phyloP scores from a whole-genome alignment of 2,888 invertebrate species.

The Syrista parreyssii region DNA sequence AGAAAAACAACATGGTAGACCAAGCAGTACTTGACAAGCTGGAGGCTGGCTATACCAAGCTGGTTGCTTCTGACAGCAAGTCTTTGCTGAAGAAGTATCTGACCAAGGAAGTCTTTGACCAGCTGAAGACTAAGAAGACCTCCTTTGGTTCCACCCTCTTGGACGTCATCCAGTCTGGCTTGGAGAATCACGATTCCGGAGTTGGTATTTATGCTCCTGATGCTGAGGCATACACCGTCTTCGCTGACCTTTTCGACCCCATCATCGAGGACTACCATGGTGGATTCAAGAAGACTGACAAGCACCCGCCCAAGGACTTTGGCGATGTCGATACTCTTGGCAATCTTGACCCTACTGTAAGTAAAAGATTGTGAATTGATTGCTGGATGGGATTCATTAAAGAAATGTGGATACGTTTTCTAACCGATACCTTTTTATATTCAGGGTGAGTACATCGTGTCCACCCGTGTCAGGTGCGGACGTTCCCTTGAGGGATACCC shows the following conservation, averaged over 20 bases:
- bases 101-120: constrained; percentile 90
- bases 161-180: constrained; percentile 95
- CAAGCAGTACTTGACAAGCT: constrained; percentile 90
- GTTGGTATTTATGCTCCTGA: constrained; percentile 98
- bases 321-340: constrained; percentile 91
- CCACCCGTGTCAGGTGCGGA: constrained; percentile 96
- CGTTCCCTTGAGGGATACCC: constrained; percentile 95
- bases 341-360: constrained; percentile 88
- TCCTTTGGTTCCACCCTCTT: constrained; percentile 92
- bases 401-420: background rate
- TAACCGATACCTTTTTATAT: constrained; percentile 8
- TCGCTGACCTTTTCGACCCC: constrained; percentile 94
- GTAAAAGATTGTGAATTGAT: constrained; percentile 26
- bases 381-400: constrained; percentile 1
- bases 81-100: constrained; percentile 97
- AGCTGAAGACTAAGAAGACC: constrained; percentile 92
- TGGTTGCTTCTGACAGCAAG: constrained; percentile 90
- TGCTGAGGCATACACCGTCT: constrained; percentile 93
- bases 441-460: constrained; percentile 87
- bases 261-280: constrained; percentile 98
- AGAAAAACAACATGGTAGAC: constrained; percentile 84
- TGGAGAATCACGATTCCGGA: constrained; percentile 96
- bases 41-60: constrained; percentile 90
- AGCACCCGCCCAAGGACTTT: constrained; percentile 94
- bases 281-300: constrained; percentile 94